A percentile compares a stretch with the other conserved stretches of the same genome.
These are phyloP conservation scores for Hesperia comma DNA, from an alignment of 2,888 invertebrate species.

Conservation along the genomic window DNA sequence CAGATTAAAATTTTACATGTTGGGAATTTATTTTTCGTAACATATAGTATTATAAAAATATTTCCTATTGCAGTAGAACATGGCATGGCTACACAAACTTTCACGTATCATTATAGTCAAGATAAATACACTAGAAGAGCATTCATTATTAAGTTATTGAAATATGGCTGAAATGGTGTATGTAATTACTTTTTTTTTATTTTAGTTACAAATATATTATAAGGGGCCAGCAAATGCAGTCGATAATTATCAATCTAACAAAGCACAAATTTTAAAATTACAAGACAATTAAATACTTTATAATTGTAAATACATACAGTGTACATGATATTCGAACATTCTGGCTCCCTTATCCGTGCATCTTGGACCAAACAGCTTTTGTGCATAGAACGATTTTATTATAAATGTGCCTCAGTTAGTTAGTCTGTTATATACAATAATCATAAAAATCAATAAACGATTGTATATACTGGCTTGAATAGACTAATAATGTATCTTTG, in stretches of 20 bases:
- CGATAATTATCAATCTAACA: background rate
- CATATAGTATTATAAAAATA: no score
- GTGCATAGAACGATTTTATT: background rate
- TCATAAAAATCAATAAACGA: background rate
- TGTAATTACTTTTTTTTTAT: background rate
- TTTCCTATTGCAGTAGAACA: no score
- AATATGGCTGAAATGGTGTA: no score
- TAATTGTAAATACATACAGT: background rate
- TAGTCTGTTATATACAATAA: constrained; percentile 1
- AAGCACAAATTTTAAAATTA: background rate
- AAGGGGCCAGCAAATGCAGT: background rate
- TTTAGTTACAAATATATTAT: background rate
- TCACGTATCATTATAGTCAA: no score
- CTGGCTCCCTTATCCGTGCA: background rate
- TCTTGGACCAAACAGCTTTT: constrained; percentile 6
- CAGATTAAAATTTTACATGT: no score
- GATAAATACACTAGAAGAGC: no score
- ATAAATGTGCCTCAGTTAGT: constrained; percentile 1
- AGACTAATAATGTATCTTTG: constrained; percentile 14
- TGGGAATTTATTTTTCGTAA: no score
- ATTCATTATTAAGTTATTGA: no score
- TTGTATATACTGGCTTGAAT: constrained; percentile 12
- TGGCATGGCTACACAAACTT: no score
- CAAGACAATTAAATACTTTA: background rate
- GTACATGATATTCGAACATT: background rate